Conservation (phyloP, 1,140 invertebrate species). For the Trissolcus basalis region DNA sequence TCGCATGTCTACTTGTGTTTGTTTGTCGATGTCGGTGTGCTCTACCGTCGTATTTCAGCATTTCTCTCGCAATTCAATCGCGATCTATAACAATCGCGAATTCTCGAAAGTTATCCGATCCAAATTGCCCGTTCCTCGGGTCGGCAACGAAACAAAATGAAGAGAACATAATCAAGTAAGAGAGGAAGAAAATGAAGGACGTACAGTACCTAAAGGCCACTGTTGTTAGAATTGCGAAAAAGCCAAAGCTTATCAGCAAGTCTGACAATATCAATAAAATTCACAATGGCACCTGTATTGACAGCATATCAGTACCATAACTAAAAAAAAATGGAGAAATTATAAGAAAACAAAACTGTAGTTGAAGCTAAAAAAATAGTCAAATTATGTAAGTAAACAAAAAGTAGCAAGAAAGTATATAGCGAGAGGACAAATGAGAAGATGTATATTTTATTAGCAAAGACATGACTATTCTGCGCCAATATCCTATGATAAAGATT, state of each 20-base stretch:
- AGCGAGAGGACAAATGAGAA: conserved; percentile 44
- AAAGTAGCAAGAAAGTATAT: conserved; percentile 57
- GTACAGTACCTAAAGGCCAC: conserved; percentile 40
- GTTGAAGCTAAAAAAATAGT: conserved; percentile 53
- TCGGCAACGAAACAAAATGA: conserved; percentile 34
- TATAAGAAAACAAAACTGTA: conserved; percentile 44
- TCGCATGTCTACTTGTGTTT: conserved; percentile 65
- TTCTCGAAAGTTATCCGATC: conserved; percentile 69
- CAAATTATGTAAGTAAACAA: conserved; percentile 59
- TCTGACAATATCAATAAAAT: conserved; percentile 17
- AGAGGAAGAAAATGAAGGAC: conserved; percentile 26
- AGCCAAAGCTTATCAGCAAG: not conserved
- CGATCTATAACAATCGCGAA: conserved; percentile 57
- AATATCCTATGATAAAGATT: conserved; percentile 60
- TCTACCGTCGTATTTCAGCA: conserved; percentile 59
- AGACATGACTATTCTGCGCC: conserved; percentile 56
- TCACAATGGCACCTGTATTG: conserved; percentile 49
- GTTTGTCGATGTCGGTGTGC: conserved; percentile 59
- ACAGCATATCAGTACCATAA: conserved; percentile 57
- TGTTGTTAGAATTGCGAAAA: conserved; percentile 1
- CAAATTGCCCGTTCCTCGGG: conserved; percentile 48
- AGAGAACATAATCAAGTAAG: conserved; percentile 16
- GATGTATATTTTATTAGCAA: conserved; percentile 60
- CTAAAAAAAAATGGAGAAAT: conserved; percentile 17
- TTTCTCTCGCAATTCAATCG: conserved; percentile 57